Base-by-base conservation (phyloP, 2,797 vertebrate genomes). In the Allobates femoralis region DNA sequence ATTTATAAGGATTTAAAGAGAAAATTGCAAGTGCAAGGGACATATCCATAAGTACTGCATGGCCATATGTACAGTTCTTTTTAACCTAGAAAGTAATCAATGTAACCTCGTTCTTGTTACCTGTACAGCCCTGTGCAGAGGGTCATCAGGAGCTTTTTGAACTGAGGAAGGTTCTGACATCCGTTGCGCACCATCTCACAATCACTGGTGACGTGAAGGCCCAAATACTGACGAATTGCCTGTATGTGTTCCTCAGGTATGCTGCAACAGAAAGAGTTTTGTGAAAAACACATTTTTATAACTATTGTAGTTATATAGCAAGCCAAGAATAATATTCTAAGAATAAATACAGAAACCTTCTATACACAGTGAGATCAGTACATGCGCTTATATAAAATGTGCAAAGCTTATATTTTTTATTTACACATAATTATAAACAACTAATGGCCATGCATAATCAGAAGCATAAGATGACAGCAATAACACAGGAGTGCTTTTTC, bases 121-220 rank as follows among this genome's bases (percentile, higher is more conserved):
- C 96, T 96, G 92, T 96, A 97, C 14, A 99, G 95, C 81, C 94
- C 97, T 92, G 96, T 98, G 94, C 97, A 99, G 89, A 99, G 94
- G 3, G 91, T 83, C 6, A 90, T 86, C 0, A 93, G 95, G 14
- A 99, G 93, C 90, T 98, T 98, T 93, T 96, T 98, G 18, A 99
- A 94, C 0, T 97, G 95, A 1, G 97, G 97, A 0, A 99, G 96
- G 84, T 89, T 95, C 76, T 91, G 91, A 82, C 96, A 96, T 5
- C 97, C 97, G 0, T 92, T 96, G 86, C 97, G 97, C 34, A 95
- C 92, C 3, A 95, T 95, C 83, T 99, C 97, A 21, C 93, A 94
- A 86, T 99, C 98, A 73, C 93, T 93, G 86, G 89, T 76, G 10
- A 99, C 91, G 37, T 96, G 95, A 62, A 92, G 94, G 88, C 92